These are phyloP conservation scores for Perognathus longimembris DNA, from an alignment of 2,113 vertebrate genomes.

Conservation along the genomic window DNA sequence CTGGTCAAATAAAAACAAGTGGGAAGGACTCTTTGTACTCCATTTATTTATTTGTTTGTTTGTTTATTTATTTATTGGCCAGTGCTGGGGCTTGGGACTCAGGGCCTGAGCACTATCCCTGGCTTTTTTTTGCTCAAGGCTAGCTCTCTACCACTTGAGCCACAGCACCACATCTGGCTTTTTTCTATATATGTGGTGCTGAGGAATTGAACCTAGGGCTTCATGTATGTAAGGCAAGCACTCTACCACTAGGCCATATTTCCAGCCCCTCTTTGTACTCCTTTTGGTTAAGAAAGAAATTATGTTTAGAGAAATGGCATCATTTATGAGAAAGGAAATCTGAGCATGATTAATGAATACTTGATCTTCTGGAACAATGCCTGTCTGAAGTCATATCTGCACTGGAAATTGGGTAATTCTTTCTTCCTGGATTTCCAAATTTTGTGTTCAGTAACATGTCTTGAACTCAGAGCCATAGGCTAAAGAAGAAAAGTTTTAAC, in stretches of 20 bases:
- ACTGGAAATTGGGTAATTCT: not conserved
- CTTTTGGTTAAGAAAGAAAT: slow-evolving; percentile 25
- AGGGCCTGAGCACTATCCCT: too few relatives aligned
- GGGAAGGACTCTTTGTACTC: slow-evolving; percentile 1
- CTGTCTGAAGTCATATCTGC: not conserved
- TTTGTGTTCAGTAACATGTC: slow-evolving; percentile 42
- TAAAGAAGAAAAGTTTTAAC: slow-evolving; percentile 31
- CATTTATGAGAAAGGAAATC: not conserved
- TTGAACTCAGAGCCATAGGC: slow-evolving; percentile 30
- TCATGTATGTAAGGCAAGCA: too few relatives aligned
- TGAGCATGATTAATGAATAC: not conserved
- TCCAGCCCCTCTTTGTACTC: not conserved
- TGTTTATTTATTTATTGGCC: too few relatives aligned
- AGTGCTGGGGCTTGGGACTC: too few relatives aligned
- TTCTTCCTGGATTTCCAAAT: slow-evolving; percentile 34
- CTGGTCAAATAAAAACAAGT: slow-evolving; percentile 61
- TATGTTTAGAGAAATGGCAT: slow-evolving; percentile 32
- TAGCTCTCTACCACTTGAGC: too few relatives aligned
- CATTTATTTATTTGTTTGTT: too few relatives aligned
- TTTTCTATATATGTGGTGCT: too few relatives aligned
- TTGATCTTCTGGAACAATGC: not conserved
- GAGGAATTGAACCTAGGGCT: too few relatives aligned
- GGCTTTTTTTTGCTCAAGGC: too few relatives aligned
- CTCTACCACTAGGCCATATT: too few relatives aligned
- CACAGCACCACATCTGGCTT: too few relatives aligned